Evolutionary conservation across 2,888 invertebrate genomes (phyloP).

Genomic region (Orthosia gracilis): DNA sequence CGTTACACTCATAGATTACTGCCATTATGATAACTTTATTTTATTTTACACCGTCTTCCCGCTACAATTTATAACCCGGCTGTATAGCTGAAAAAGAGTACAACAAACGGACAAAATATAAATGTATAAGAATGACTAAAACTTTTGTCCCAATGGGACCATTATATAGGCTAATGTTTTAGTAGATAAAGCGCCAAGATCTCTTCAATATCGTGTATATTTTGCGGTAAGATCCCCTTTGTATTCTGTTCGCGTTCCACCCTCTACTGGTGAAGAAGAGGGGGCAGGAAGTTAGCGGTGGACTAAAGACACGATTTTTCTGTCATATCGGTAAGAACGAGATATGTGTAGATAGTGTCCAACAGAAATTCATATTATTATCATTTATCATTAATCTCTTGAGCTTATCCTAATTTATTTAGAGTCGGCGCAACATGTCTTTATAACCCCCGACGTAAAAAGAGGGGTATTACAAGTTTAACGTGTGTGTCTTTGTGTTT

Average conservation of each 20-base stretch:
- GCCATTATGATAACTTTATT: no score
- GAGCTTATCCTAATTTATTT: no score
- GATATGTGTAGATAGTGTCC: no score
- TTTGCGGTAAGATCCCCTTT: conserved; percentile 30
- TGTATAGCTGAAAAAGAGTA: background rate
- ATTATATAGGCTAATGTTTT: conserved; percentile 25
- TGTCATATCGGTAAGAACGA: background rate
- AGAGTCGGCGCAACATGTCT: no score
- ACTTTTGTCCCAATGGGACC: background rate
- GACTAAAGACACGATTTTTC: background rate
- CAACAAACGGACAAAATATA: conserved; percentile 8
- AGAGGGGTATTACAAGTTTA: no score
- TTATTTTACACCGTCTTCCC: no score
- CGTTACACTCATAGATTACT: no score
- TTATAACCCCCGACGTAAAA: no score
- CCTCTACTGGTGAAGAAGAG: conserved; percentile 8
- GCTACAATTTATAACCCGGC: no score
- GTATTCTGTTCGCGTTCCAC: conserved; percentile 41
- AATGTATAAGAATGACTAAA: background rate
- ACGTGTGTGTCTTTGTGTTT: no score
- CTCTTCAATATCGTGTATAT: conserved; percentile 32
- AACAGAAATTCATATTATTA: no score
- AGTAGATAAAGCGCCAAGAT: conserved; percentile 52
- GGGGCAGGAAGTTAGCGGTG: conserved; percentile 34
- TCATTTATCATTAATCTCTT: no score